Evolutionary conservation across 2,888 invertebrate species (phyloP).

Genomic region (Brachylomia viminalis): DNA sequence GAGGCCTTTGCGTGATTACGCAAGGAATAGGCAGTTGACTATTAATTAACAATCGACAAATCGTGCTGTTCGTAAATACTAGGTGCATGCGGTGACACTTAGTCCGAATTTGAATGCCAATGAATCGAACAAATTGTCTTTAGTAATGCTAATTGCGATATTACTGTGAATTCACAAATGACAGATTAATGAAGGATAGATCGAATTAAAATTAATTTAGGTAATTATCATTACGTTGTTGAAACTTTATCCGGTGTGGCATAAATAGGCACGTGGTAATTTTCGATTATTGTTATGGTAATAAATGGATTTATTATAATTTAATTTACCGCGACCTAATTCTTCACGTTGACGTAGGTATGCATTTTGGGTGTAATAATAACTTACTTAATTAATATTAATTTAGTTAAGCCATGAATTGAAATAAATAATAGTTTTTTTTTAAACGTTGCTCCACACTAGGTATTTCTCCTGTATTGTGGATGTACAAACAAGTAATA

Average conservation of each 20-base stretch:
- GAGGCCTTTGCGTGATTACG: slow-evolving; percentile 53
- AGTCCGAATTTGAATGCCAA: slow-evolving; percentile 39
- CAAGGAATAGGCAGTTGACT: slow-evolving; percentile 50
- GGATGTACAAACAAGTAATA: no score
- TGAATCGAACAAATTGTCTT: slow-evolving; percentile 35
- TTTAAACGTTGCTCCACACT: no score
- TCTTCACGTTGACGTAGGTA: no score
- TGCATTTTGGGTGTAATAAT: no score
- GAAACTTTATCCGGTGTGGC: slow-evolving; percentile 18
- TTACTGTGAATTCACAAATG: slow-evolving; percentile 14
- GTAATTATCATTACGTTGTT: slow-evolving; percentile 32
- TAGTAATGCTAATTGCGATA: slow-evolving; percentile 30
- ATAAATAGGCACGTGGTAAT: not conserved
- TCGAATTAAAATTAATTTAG: slow-evolving; percentile 16
- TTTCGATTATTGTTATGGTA: not conserved
- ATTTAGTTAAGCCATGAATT: not conserved
- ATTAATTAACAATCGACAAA: slow-evolving; percentile 61
- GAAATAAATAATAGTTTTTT: slow-evolving; percentile 4
- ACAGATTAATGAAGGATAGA: slow-evolving; percentile 38
- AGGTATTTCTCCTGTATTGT: no score
- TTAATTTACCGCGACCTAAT: not conserved
- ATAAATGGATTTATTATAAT: not conserved
- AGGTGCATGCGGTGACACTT: slow-evolving; percentile 26
- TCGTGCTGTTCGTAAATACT: slow-evolving; percentile 49
- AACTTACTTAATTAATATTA: not conserved